Base-by-base conservation (phyloP, 2,113 vertebrate species). In the Lepidothrix coronata region DNA sequence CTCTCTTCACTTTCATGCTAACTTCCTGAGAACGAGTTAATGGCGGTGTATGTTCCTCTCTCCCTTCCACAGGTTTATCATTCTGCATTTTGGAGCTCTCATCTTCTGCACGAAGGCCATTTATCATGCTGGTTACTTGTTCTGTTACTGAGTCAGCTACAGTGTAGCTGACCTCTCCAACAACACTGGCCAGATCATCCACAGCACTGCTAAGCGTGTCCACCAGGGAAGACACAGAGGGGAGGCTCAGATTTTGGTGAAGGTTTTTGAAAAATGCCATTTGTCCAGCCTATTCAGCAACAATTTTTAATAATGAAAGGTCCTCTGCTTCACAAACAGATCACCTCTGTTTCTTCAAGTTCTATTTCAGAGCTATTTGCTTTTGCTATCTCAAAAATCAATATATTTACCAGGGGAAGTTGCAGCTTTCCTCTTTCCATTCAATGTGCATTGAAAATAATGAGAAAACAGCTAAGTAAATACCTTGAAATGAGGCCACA, bases 201-300 rank as follows among this genome's bases (percentile, higher is more conserved):
- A 99, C 98, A 8, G 98, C 99, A 86, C 95, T 99, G 89, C 98
- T 99, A 91, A 99, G 98, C 0, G 98, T 97, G 96, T 99, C 98
- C 59, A 99, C 95, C 89, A 99, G 95, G 70, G 99, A 99, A 83
- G 99, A 99, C 97, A 99, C 96, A 6, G 99, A 99, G 14, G 99
- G 99, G 62, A 98, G 96, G 67, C 23, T 96, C 73, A 99, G 98
- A 96, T 96, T 99, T 94, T 98, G 98, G 63, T 99, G 98, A 88
- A 99, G 98, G 95, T 92, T 99, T 96, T 98, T 99, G 97, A 99
- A 99, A 98, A 99, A 99, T 0, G 99, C 98, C 99, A 99, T 99
- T 89, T 97, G 25, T 96, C 83, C 92, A 75, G 92, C 48, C 75
- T 93, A 51, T 17, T 67, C 93, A 62, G 84, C 67, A 39, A 25